Evolutionary conservation across 2,797 vertebrate genomes (phyloP).

Genomic region (Gymnothorax javanicus): DNA sequence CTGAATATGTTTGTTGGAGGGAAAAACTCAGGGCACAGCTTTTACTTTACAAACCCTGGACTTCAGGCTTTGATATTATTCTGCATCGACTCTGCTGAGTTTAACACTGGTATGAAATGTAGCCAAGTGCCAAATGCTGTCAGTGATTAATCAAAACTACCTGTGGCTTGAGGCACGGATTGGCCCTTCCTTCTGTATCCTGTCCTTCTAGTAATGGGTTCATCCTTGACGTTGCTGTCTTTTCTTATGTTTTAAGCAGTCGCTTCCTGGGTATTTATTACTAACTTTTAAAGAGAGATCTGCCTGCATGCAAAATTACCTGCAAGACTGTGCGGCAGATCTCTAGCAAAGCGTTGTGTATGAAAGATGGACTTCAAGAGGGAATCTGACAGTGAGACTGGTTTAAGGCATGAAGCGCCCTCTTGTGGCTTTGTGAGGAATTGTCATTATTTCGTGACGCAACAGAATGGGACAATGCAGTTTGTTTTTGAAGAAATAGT

Average conservation of each 20-base stretch:
- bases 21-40: too few relatives aligned
- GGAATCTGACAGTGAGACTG: not conserved
- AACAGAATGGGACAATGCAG: not conserved
- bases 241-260: not conserved
- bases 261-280: not conserved
- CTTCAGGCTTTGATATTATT: not conserved
- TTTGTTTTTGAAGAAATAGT: not conserved
- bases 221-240: not conserved
- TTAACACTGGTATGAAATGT: not conserved
- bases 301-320: not conserved
- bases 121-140: too few relatives aligned
- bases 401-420: constrained; percentile 31
- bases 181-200: not conserved
- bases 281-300: not conserved
- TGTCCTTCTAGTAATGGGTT: not conserved
- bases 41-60: too few relatives aligned
- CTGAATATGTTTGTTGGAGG: too few relatives aligned
- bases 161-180: too few relatives aligned
- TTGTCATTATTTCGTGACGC: not conserved
- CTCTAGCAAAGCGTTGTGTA: not conserved
- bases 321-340: not conserved
- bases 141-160: not conserved
- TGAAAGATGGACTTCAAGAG: not conserved
- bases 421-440: constrained; percentile 37
- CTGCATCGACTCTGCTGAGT: not conserved